Percentiles rank a stretch among this genome's conserved stretches.
These are phyloP conservation scores for Diorhabda carinulata DNA, from an alignment of 1,140 invertebrate species.

Conservation along the genomic window DNA sequence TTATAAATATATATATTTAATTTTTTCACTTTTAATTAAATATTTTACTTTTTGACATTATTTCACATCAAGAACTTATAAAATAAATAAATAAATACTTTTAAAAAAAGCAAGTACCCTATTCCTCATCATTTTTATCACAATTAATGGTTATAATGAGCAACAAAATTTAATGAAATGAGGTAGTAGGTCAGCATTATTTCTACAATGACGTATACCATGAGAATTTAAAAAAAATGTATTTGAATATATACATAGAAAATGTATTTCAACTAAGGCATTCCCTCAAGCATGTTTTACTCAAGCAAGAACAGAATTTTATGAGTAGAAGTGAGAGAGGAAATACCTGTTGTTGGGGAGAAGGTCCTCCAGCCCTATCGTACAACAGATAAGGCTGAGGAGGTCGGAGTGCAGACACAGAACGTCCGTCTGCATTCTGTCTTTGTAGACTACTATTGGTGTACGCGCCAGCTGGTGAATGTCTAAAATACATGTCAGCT, in stretches of 20 bases:
- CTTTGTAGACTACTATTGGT: slow-evolving; percentile 40
- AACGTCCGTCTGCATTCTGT: slow-evolving; percentile 40
- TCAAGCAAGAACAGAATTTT: slow-evolving; percentile 8
- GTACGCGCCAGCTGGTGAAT: slow-evolving; percentile 41
- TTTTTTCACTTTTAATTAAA: too few relatives aligned
- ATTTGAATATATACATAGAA: slow-evolving; percentile 4
- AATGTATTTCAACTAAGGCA: slow-evolving; percentile 13
- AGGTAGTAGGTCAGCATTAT: too few relatives aligned
- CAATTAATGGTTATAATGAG: too few relatives aligned
- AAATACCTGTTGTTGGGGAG: slow-evolving; percentile 42
- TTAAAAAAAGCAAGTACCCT: too few relatives aligned
- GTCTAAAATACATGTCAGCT: slow-evolving; percentile 31
- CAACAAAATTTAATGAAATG: too few relatives aligned
- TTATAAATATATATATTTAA: too few relatives aligned
- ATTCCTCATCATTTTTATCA: too few relatives aligned
- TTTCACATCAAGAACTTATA: too few relatives aligned
- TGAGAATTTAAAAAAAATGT: background rate
- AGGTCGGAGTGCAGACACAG: slow-evolving; percentile 36
- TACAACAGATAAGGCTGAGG: slow-evolving; percentile 32
- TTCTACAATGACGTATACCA: background rate
- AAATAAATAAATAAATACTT: too few relatives aligned
- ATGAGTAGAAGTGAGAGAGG: background rate
- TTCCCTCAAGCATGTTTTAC: slow-evolving; percentile 14
- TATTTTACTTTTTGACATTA: too few relatives aligned
- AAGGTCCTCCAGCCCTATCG: slow-evolving; percentile 31